Evolutionary conservation across 2,888 invertebrate species (phyloP), one percentile per base, ranked within the genome.

Genomic region (Tupiocoris notatus): DNA sequence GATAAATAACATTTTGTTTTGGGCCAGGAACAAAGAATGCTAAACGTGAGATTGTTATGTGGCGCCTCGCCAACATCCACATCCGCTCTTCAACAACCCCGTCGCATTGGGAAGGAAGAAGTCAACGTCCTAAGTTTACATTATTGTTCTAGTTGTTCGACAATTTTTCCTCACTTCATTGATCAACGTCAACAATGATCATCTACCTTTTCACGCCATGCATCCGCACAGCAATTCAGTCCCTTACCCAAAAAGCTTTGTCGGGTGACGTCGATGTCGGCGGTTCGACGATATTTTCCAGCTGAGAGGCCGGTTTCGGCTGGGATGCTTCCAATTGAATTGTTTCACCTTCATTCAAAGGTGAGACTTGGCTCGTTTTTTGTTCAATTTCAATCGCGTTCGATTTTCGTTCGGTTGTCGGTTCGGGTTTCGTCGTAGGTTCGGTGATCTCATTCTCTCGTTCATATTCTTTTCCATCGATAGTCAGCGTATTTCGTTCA

Each of bases 191-290:
- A 39, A 39, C n/a, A 39, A 39, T 12, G 39, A 39, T 39, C 39
- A 39, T 39, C 39, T 39, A 39, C 39, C 23, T 54, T 25, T 20
- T 1, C 73, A 73, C 63, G 62, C 73, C 73, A 73, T 62, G 73
- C 73, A 73, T 39, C 25, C 25, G 65, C 65, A 25, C 59, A 71
- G 73, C 39, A 73, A 21, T 23, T 73, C 73, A 73, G 39, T 73
- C 73, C 62, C 80, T 80, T 79, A 80, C 80, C 80, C 80, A 80
- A 75, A 80, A 80, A 16, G 80, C 78, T 63, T 79, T 80, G 39
- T 80, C 76, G 22, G 79, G 77, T 12, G 79, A 79, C 9, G 65
- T 65, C 58, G 74, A 56, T 1, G 16, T n/a, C 3, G 57, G 22
- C 3, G 56, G n/a, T 23, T 65, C 67, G 21, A 58, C 57, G n/a